Conservation (phyloP, 2,888 invertebrate genomes). For the Leucania comma region DNA sequence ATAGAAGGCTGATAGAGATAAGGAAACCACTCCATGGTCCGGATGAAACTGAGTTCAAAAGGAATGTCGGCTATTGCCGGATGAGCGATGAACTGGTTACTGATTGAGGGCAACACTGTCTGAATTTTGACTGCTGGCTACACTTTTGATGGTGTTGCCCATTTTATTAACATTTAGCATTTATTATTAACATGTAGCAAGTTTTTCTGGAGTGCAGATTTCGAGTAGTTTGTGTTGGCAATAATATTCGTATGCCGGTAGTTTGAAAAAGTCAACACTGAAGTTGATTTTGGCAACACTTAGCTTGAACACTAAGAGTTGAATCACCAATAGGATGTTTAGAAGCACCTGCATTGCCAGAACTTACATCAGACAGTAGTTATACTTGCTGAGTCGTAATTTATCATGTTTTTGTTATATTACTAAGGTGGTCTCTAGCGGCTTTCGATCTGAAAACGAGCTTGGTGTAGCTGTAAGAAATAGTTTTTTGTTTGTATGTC, state of each 20-base stretch:
- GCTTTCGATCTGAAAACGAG: too few relatives aligned
- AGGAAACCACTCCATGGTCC: constrained; percentile 90
- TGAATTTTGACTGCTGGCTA: constrained; percentile 1
- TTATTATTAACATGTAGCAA: too few relatives aligned
- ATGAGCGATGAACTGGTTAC: constrained; percentile 92
- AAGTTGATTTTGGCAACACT: not conserved
- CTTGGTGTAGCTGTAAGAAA: constrained; percentile 2
- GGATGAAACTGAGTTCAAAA: constrained; percentile 92
- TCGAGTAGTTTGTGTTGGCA: not conserved
- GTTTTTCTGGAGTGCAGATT: too few relatives aligned
- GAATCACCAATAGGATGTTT: not conserved
- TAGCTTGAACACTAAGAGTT: not conserved
- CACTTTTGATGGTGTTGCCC: constrained; percentile 2
- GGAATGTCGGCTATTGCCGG: constrained; percentile 93
- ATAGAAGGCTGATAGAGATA: constrained; percentile 94
- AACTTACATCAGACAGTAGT: too few relatives aligned
- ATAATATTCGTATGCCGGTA: not conserved
- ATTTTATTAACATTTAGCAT: not conserved
- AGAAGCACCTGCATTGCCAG: not conserved
- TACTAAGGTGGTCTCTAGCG: not conserved
- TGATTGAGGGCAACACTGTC: constrained; percentile 52
- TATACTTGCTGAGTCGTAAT: too few relatives aligned
- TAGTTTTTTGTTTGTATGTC: not conserved
- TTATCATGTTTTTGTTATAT: not conserved
- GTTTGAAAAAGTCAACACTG: constrained; percentile 2